phyloP scores from a whole-genome alignment of 37 sponge, comb jelly and placozoan species.

The Dysidea cf. avara region DNA sequence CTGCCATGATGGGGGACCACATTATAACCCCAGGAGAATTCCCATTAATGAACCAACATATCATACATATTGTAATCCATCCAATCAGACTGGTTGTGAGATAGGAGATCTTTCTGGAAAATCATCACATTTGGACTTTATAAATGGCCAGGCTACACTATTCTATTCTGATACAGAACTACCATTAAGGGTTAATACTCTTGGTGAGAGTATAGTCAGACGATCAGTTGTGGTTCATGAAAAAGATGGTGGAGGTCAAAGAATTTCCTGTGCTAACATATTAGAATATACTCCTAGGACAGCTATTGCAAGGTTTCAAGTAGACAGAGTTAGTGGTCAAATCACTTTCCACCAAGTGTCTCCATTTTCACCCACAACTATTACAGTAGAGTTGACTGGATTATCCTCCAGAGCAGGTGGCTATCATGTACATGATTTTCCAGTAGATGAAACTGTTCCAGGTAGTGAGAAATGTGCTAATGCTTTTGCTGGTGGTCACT shows the following conservation, averaged over 20 bases:
- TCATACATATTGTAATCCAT: constrained; percentile 2
- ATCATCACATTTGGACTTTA: constrained; percentile 28
- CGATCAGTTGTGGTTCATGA: constrained; percentile 66
- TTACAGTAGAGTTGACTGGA: constrained; percentile 48
- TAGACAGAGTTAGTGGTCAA: constrained; percentile 31
- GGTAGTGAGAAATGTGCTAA: constrained; percentile 14
- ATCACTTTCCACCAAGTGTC: constrained; percentile 51
- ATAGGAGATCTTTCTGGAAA: constrained; percentile 72
- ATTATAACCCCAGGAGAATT: constrained; percentile 45
- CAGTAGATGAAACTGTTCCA: constrained; percentile 13
- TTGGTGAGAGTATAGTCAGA: constrained; percentile 8
- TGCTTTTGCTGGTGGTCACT: constrained; percentile 46
- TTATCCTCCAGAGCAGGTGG: constrained; percentile 32
- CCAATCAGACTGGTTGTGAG: constrained; percentile 43
- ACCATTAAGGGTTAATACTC: constrained; percentile 13
- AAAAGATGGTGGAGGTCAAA: constrained; percentile 17
- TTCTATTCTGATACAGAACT: constrained; percentile 59
- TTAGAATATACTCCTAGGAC: constrained; percentile 6
- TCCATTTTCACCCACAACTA: constrained; percentile 50
- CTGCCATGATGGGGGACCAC: constrained; percentile 23
- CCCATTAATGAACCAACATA: neutral
- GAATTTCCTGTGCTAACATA: constrained; percentile 60
- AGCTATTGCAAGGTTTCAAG: constrained; percentile 37
- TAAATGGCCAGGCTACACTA: constrained; percentile 3
- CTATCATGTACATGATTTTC: constrained; percentile 61